Conservation (phyloP, 2,888 invertebrate species). For the Apantesis nais region DNA sequence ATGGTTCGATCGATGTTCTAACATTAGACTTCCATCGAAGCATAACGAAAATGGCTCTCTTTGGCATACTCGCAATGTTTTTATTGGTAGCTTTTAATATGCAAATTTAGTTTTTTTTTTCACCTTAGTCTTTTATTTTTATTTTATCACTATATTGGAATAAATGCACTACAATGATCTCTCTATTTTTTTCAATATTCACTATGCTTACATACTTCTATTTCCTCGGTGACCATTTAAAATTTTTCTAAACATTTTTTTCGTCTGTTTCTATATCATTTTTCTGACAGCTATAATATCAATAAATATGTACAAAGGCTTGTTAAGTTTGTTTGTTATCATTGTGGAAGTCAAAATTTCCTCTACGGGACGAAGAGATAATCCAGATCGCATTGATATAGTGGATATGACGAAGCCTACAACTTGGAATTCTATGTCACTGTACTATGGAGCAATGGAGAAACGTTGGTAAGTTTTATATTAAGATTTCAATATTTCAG, state of each 20-base stretch:
- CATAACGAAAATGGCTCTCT: background rate
- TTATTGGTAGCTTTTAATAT: background rate
- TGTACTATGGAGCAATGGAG: conserved; percentile 62
- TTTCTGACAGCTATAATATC: background rate
- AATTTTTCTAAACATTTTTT: background rate
- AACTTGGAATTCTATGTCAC: conserved; percentile 58
- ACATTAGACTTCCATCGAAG: background rate
- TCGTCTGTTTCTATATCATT: background rate
- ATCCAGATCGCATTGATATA: conserved; percentile 50
- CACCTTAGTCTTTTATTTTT: background rate
- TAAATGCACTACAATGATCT: background rate
- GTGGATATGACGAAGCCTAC: conserved; percentile 65
- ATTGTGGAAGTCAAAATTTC: conserved; percentile 8
- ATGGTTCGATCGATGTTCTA: background rate
- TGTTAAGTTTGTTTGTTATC: background rate
- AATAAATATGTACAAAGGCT: background rate
- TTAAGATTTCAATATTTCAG: background rate
- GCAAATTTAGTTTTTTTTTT: background rate
- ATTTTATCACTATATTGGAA: background rate
- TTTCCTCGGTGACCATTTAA: background rate
- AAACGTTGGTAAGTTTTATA: conserved; percentile 60
- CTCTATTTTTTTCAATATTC: background rate
- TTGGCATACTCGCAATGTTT: conserved; percentile 1
- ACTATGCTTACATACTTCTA: background rate
- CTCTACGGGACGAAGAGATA: conserved; percentile 11